A percentile compares a stretch with the other conserved stretches of the same genome.
Conservation (phyloP, 1,140 invertebrate genomes). For the Caenorhabditis latens region DNA sequence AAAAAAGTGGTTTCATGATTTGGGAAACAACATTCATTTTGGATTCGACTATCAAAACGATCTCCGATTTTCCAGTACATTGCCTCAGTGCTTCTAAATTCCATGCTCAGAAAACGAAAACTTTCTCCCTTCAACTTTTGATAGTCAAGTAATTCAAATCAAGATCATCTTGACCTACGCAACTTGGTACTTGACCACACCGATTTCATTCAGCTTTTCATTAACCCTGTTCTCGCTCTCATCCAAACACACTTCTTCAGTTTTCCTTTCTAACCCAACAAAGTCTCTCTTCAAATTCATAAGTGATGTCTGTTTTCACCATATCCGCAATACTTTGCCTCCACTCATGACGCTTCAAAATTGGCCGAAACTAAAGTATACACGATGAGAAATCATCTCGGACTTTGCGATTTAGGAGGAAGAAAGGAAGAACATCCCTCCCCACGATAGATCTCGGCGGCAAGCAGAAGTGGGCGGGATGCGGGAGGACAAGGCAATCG, state of each 20-base stretch:
- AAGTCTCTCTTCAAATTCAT: constrained; percentile 23
- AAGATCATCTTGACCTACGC: constrained; percentile 31
- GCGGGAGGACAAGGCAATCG: constrained; percentile 38
- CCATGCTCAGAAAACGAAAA: background rate
- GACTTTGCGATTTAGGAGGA: constrained; percentile 10
- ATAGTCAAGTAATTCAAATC: background rate
- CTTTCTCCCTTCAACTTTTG: background rate
- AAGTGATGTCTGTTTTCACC: constrained; percentile 38
- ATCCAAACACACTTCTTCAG: background rate
- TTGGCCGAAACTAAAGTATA: constrained; percentile 47
- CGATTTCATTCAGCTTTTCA: constrained; percentile 47
- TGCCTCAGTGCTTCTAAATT: background rate
- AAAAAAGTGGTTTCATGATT: no score
- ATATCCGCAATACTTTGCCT: constrained; percentile 12
- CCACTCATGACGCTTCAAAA: constrained; percentile 26
- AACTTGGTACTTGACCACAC: constrained; percentile 25
- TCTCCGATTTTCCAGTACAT: no score
- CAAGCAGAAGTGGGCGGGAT: constrained; percentile 43
- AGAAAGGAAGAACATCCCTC: background rate
- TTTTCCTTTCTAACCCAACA: background rate
- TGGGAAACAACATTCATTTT: no score
- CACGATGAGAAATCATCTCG: constrained; percentile 33
- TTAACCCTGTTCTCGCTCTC: constrained; percentile 19
- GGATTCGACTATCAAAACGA: no score
- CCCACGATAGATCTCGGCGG: background rate